Evolutionary conservation across 2,888 invertebrate species (phyloP).

Genomic region (Anticlea derivata): DNA sequence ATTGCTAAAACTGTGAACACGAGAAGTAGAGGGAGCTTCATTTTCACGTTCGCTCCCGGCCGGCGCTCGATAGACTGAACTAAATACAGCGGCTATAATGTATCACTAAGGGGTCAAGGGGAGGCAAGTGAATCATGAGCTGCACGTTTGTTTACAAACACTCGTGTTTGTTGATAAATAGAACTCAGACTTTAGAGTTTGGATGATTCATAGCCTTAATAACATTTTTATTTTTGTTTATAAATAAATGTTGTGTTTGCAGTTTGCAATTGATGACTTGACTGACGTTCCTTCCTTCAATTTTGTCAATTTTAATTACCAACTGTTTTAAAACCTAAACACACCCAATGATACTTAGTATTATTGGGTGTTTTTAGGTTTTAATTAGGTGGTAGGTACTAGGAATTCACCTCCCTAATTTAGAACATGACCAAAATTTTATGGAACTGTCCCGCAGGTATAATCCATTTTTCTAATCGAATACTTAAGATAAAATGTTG

Average conservation of each 20-base stretch:
- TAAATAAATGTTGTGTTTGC: neutral
- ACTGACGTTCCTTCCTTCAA: too few relatives aligned
- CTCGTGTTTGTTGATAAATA: conserved; percentile 27
- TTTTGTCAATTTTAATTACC: too few relatives aligned
- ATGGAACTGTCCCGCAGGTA: too few relatives aligned
- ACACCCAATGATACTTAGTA: too few relatives aligned
- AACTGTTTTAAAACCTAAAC: too few relatives aligned
- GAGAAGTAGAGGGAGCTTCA: conserved; percentile 55
- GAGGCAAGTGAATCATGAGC: conserved; percentile 48
- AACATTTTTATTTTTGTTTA: conserved; percentile 4
- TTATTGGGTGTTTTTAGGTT: too few relatives aligned
- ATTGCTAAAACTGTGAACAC: conserved; percentile 53
- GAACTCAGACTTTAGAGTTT: conserved; percentile 29
- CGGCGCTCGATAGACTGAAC: conserved; percentile 47
- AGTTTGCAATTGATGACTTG: neutral
- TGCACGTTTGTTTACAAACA: conserved; percentile 35
- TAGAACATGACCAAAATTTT: too few relatives aligned
- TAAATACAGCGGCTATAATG: conserved; percentile 51
- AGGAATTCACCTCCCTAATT: too few relatives aligned
- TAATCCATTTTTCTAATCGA: too few relatives aligned
- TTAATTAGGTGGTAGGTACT: too few relatives aligned
- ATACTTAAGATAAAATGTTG: too few relatives aligned
- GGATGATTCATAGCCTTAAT: conserved; percentile 31
- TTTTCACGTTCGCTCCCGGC: conserved; percentile 41
- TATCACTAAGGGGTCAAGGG: conserved; percentile 65